Percentiles rank a stretch among this genome's conserved stretches.
Conservation (phyloP, 2,113 vertebrate species). For the Peromyscus californicus region DNA sequence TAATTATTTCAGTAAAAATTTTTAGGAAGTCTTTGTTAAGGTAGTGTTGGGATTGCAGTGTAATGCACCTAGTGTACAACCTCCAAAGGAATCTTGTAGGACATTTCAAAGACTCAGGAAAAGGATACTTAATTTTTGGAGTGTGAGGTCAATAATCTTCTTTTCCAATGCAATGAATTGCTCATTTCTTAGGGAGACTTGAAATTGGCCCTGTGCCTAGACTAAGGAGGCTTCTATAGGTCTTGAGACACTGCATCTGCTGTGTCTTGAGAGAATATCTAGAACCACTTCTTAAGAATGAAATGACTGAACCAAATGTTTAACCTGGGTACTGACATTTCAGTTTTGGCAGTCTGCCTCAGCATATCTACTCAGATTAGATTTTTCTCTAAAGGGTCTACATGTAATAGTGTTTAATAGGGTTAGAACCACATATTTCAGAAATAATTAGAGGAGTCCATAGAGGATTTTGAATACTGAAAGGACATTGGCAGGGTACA, state of each 20-base stretch:
- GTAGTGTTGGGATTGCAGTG: neutral
- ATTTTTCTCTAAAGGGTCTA: slow-evolving; percentile 36
- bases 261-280: fast-evolving
- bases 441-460: slow-evolving; percentile 21
- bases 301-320: slow-evolving; percentile 31
- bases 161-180: neutral
- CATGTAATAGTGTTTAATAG: slow-evolving; percentile 61
- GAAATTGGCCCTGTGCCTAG: neutral
- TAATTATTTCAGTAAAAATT: neutral
- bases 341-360: slow-evolving; percentile 56
- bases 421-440: slow-evolving; percentile 29
- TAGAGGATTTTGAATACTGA: neutral
- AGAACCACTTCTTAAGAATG: neutral
- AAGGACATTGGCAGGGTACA: neutral
- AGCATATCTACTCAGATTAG: slow-evolving; percentile 58
- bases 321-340: slow-evolving; percentile 67
- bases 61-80: neutral
- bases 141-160: neutral
- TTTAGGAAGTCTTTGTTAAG: neutral
- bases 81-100: neutral
- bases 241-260: neutral
- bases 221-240: no score
- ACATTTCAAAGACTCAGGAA: neutral
- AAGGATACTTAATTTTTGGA: neutral
- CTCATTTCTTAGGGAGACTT: neutral